Evolutionary conservation across 2,113 vertebrate genomes (phyloP).

Genomic region (Misgurnus anguillicaudatus): DNA sequence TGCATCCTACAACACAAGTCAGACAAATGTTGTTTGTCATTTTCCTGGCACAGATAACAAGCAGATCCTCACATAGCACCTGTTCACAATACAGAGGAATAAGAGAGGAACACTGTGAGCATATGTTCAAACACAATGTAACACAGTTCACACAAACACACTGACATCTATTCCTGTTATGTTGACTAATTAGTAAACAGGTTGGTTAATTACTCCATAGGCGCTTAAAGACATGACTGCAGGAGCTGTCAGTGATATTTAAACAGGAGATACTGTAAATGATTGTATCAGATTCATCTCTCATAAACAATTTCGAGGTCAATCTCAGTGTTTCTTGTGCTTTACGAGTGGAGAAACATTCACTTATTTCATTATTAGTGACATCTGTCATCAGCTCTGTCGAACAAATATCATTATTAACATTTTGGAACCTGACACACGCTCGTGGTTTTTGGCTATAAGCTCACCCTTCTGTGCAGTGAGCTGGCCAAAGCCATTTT

Average conservation of each 20-base stretch:
- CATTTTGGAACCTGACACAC: not conserved
- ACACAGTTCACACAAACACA: not conserved
- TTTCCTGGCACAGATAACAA: no score
- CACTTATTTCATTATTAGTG: slow-evolving; percentile 26
- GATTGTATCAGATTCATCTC: slow-evolving; percentile 26
- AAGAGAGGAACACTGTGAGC: not conserved
- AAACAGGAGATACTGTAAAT: slow-evolving; percentile 19
- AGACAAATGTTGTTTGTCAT: no score
- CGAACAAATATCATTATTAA: slow-evolving; percentile 9
- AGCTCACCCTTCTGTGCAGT: slow-evolving; percentile 15
- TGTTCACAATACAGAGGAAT: not conserved
- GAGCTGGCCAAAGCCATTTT: not conserved
- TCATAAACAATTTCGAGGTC: no score
- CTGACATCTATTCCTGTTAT: slow-evolving; percentile 11
- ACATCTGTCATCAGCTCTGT: slow-evolving; percentile 29
- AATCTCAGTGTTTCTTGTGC: slow-evolving; percentile 7
- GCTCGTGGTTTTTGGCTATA: slow-evolving; percentile 2
- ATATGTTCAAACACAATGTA: no score
- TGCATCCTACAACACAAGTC: no score
- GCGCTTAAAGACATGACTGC: slow-evolving; percentile 57
- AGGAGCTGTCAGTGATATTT: slow-evolving; percentile 54
- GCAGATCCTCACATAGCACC: not conserved
- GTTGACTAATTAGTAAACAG: slow-evolving; percentile 48
- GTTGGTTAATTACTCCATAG: slow-evolving; percentile 38
- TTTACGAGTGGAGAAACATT: not conserved